These are phyloP conservation scores for Meteorus cinctellus DNA, from an alignment of 2,888 invertebrate species.

Conservation along the genomic window DNA sequence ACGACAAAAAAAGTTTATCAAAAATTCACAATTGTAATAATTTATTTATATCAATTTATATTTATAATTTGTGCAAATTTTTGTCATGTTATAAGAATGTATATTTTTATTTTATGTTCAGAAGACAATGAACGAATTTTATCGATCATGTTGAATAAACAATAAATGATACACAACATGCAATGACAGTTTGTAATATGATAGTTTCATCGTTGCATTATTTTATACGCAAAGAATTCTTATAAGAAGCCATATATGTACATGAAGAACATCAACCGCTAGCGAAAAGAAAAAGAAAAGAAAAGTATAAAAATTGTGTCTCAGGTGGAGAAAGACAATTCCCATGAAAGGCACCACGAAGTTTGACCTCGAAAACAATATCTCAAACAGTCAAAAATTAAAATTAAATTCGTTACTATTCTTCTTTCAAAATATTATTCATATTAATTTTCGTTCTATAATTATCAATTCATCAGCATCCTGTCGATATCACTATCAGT, in stretches of 20 bases:
- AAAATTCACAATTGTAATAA: too few species aligned
- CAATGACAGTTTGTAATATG: slow-evolving; percentile 50
- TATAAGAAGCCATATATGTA: slow-evolving; percentile 58
- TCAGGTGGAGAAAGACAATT: slow-evolving; percentile 24
- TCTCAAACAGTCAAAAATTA: neutral
- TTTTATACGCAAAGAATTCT: slow-evolving; percentile 55
- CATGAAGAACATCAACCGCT: slow-evolving; percentile 9
- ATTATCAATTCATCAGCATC: neutral
- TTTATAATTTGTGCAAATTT: too few species aligned
- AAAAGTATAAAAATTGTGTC: slow-evolving; percentile 25
- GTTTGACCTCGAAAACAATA: slow-evolving; percentile 15
- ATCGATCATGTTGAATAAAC: neutral
- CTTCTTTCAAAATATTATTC: neutral
- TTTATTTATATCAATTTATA: too few species aligned
- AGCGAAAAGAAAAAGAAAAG: slow-evolving; percentile 22
- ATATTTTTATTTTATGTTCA: too few species aligned
- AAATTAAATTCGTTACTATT: neutral
- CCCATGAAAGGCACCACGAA: slow-evolving; percentile 25
- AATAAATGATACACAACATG: neutral
- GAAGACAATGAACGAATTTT: too few species aligned
- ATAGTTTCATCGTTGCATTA: slow-evolving; percentile 48
- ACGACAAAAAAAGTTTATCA: too few species aligned
- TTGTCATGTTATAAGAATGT: too few species aligned
- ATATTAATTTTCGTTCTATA: slow-evolving; percentile 1
- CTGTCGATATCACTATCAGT: too few species aligned